Base-by-base conservation (phyloP, 2,888 invertebrate species). In the Mongoloraphidia duomilia region DNA sequence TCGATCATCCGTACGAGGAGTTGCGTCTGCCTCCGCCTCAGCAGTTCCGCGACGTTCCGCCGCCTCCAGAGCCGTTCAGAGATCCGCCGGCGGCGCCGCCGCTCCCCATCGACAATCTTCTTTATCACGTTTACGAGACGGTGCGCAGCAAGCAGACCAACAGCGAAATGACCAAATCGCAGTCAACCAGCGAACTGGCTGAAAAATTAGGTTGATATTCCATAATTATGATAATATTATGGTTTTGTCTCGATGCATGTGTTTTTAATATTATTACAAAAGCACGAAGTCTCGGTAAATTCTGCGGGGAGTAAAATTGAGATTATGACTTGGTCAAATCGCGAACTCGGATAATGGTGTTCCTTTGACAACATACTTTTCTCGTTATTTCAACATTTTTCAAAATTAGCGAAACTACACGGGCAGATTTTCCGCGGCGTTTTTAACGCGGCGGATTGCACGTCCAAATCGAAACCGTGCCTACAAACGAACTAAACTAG, bases 111-210 rank as follows among this genome's bases (percentile, higher is more conserved):
- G 87, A 87, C 61, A 86, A 87, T 67, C 82, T 85, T 0, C 69
- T 87, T 6, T 86, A 87, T 60, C 87, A 87, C 62, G 82, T 87
- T 43, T 86, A 87, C 60, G 87, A 87, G 69, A 80, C 83, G 12
- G 69, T 56, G 62, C 36, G 58, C 69, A 52, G 51, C 14, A 52
- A 55, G 35, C 52, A 50, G 33, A 45, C 52, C 12, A 50, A 49
- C 9, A 50, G 51, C 37, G 55, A 55, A 41, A 54, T 75, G 41
- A 72, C 72, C 58, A 75, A 75, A 63, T 75, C 74, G 53, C 74
- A 74, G 58, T 74, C 74, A 58, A 75, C 74, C 41, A 74, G 73
- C 41, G 75, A 75, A 62, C 63, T 75, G 50, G 72, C 74, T 34
- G 70, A 78, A 76, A 56, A 71, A 76, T 61, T 71, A 76, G 67